Conservation (phyloP, 2,888 invertebrate genomes). For the Cyclophora punctaria region DNA sequence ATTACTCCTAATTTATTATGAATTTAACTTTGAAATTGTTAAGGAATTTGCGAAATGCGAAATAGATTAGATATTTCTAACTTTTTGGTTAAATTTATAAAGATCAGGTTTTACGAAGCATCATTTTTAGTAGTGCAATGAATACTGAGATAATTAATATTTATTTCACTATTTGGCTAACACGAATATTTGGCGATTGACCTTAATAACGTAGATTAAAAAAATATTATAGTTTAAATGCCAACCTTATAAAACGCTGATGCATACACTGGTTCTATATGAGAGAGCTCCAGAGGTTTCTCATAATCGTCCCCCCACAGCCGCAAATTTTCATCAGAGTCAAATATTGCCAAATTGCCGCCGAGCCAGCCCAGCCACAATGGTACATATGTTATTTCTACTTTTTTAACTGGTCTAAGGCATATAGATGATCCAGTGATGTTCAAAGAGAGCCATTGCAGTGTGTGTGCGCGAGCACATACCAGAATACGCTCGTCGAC, state of each 20-base stretch:
- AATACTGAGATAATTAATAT: not conserved
- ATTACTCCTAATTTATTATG: no score
- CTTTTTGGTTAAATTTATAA: no score
- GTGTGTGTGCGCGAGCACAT: slow-evolving; percentile 87
- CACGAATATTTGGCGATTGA: no score
- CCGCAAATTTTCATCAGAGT: slow-evolving; percentile 89
- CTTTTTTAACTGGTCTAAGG: slow-evolving; percentile 79
- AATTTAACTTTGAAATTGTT: no score
- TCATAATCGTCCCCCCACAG: slow-evolving; percentile 93
- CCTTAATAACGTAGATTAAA: not conserved
- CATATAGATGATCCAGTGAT: slow-evolving; percentile 60
- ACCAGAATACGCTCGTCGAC: slow-evolving; percentile 87
- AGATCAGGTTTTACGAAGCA: no score
- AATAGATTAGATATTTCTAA: no score
- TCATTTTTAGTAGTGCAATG: no score
- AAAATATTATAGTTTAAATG: not conserved
- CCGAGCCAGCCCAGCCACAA: slow-evolving; percentile 83
- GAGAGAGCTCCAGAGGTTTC: slow-evolving; percentile 86
- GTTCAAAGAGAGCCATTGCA: slow-evolving; percentile 89
- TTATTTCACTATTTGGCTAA: no score
- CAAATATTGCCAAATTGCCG: slow-evolving; percentile 90
- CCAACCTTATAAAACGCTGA: slow-evolving; percentile 88
- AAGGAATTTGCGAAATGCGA: no score
- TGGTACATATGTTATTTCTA: slow-evolving; percentile 77
- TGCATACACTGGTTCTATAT: slow-evolving; percentile 88